These are phyloP conservation scores for Drosophila neutralis DNA, from an alignment of 2,888 invertebrate genomes.

Conservation along the genomic window DNA sequence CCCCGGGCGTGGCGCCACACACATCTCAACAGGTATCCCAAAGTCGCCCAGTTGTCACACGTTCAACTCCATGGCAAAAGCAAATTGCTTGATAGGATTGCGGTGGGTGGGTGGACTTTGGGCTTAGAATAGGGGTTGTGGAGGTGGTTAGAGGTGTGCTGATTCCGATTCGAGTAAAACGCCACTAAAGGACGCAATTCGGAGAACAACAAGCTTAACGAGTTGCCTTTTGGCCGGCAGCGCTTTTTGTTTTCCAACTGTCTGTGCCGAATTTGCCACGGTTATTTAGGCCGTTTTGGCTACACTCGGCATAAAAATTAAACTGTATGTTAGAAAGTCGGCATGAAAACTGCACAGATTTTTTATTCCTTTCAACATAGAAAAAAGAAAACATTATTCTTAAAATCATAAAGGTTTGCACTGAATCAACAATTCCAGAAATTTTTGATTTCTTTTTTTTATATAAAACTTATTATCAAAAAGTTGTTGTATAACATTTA, in stretches of 20 bases:
- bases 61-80: conserved; percentile 49
- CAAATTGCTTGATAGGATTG: conserved; percentile 38
- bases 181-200: conserved; percentile 72
- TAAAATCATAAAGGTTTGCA: background rate
- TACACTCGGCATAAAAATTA: background rate
- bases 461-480: background rate
- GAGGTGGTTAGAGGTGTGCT: conserved; percentile 14
- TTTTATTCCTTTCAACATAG: no score
- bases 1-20: conserved; percentile 40
- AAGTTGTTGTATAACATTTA: background rate
- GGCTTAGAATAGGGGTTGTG: background rate
- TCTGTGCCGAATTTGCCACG: conserved; percentile 30
- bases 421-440: background rate
- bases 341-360: background rate
- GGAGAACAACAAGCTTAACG: conserved; percentile 77
- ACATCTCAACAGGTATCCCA: conserved; percentile 64
- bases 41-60: conserved; percentile 37
- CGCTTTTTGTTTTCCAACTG: conserved; percentile 29
- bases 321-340: background rate
- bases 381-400: background rate
- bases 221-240: conserved; percentile 54
- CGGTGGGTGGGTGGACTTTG: background rate
- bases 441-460: background rate
- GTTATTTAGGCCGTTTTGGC: conserved; percentile 18
- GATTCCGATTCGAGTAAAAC: conserved; percentile 53